These are phyloP conservation scores for Seira ritae DNA, from an alignment of 2,888 invertebrate species.

Conservation along the genomic window DNA sequence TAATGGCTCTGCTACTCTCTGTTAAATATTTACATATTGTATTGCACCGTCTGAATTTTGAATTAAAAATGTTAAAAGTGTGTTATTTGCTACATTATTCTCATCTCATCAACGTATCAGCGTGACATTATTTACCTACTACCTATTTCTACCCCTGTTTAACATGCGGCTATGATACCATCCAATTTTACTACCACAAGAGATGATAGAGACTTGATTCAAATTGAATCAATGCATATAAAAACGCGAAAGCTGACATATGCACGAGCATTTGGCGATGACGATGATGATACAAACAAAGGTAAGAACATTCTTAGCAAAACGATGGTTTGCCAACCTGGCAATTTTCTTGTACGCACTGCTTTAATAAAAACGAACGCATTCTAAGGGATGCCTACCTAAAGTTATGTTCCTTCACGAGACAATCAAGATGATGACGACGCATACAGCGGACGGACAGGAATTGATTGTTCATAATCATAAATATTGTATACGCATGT, in stretches of 20 bases:
- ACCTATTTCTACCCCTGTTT: slow-evolving; percentile 6
- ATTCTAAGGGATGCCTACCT: neutral
- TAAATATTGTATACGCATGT: neutral
- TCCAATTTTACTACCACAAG: neutral
- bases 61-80: slow-evolving; percentile 27
- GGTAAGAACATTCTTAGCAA: neutral
- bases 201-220: neutral
- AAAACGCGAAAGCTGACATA: slow-evolving; percentile 32
- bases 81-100: slow-evolving; percentile 45
- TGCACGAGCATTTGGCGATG: neutral
- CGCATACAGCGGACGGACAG: neutral
- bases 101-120: slow-evolving; percentile 38
- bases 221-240: slow-evolving; percentile 23
- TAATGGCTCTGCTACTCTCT: neutral
- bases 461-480: slow-evolving; percentile 11
- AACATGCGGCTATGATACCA: neutral
- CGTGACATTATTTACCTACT: slow-evolving; percentile 39
- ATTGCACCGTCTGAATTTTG: neutral
- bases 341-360: neutral
- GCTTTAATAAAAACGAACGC: neutral
- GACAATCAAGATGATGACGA: neutral
- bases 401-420: neutral
- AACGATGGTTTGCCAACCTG: neutral
- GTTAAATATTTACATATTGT: slow-evolving; percentile 48
- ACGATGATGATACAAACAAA: neutral